phyloP scores from a whole-genome alignment of 2,888 invertebrate genomes.

The Molanna angustata region DNA sequence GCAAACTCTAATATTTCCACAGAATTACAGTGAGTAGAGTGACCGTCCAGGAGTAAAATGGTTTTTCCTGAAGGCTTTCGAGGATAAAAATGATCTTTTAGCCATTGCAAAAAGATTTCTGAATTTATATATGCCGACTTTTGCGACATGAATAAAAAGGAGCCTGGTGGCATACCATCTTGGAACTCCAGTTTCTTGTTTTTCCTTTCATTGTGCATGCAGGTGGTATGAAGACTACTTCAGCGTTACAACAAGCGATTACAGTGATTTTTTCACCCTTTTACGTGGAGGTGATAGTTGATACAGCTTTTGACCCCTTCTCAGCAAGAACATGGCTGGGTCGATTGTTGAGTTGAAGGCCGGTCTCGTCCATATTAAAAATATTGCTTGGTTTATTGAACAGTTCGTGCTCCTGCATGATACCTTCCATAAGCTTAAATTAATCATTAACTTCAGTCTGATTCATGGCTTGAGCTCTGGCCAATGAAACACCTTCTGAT shows the following conservation, averaged over 20 bases:
- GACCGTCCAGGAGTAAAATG: constrained; percentile 36
- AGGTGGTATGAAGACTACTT: constrained; percentile 35
- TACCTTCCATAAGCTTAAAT: neutral
- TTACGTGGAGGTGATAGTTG: constrained; percentile 37
- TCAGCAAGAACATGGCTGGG: constrained; percentile 38
- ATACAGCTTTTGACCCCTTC: constrained; percentile 38
- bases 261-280: constrained; percentile 36
- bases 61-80: constrained; percentile 34
- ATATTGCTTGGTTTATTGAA: constrained; percentile 36
- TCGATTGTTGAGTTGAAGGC: constrained; percentile 40
- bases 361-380: constrained; percentile 41
- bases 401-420: constrained; percentile 33
- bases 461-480: neutral
- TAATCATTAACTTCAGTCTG: neutral
- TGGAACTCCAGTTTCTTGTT: constrained; percentile 35
- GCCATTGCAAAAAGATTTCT: constrained; percentile 33
- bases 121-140: constrained; percentile 35
- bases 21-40: constrained; percentile 33
- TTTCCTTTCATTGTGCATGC: constrained; percentile 34
- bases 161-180: constrained; percentile 32
- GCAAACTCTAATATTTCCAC: constrained; percentile 34
- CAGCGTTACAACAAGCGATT: constrained; percentile 36
- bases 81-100: constrained; percentile 34
- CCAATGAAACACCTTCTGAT: neutral
- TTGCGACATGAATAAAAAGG: constrained; percentile 28